Conservation (phyloP, 2,888 invertebrate genomes). For the Formica aserva region DNA sequence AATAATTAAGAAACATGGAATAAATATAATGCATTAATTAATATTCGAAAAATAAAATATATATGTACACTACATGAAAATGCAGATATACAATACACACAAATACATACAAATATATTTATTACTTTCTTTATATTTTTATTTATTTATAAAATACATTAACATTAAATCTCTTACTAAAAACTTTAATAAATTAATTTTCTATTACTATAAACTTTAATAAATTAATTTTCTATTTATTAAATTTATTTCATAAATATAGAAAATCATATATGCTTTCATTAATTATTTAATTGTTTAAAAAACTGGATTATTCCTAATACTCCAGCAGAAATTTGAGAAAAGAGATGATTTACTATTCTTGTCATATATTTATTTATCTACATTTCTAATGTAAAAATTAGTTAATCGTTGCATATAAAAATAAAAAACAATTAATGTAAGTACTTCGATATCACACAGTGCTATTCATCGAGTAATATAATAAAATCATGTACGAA, state of each 20-base stretch:
- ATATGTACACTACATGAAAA: background rate
- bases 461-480: background rate
- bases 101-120: background rate
- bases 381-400: background rate
- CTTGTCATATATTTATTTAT: constrained; percentile 11
- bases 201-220: background rate
- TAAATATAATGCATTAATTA: background rate
- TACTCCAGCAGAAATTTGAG: background rate
- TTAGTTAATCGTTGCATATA: background rate
- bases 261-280: background rate
- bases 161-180: background rate
- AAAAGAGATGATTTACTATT: background rate
- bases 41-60: background rate
- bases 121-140: background rate
- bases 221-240: background rate
- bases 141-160: background rate
- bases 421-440: background rate
- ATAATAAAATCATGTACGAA: background rate
- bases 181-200: background rate
- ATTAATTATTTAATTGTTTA: background rate
- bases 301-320: background rate
- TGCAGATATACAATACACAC: background rate
- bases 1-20: background rate
- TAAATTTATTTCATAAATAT: background rate
- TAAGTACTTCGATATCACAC: background rate